A percentile compares a stretch with the other conserved stretches of the same genome.
phyloP scores from a whole-genome alignment of 2,797 vertebrate species.

The Varecia variegata region DNA sequence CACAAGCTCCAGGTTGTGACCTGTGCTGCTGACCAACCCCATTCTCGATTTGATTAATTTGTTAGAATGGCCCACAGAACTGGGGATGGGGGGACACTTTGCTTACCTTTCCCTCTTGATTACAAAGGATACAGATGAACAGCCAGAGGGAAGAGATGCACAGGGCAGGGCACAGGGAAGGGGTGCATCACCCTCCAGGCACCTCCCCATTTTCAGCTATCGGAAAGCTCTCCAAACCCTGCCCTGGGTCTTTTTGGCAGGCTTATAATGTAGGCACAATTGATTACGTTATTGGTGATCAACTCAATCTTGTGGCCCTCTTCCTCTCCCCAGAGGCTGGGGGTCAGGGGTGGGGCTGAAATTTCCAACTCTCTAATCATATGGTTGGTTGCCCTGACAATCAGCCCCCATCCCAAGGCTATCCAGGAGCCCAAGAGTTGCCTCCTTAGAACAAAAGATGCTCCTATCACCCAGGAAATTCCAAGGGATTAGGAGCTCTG shows the following conservation, averaged over 20 bases:
- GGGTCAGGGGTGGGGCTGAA: neutral
- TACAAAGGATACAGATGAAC: neutral
- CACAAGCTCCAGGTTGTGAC: neutral
- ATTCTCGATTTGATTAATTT: neutral
- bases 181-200: neutral
- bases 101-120: neutral
- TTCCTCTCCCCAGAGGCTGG: neutral
- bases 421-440: neutral
- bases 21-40: neutral
- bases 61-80: neutral
- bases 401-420: neutral
- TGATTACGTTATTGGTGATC: neutral
- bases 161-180: neutral
- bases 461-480: neutral
- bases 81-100: neutral
- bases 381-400: neutral
- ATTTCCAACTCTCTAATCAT: neutral
- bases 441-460: neutral
- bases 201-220: neutral
- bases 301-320: neutral
- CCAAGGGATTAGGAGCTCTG: neutral
- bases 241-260: neutral
- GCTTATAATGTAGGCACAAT: neutral
- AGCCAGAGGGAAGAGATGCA: neutral
- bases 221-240: neutral